Evolutionary conservation across 2,888 invertebrate genomes (phyloP).

Genomic region (Xestia rhomboidea): DNA sequence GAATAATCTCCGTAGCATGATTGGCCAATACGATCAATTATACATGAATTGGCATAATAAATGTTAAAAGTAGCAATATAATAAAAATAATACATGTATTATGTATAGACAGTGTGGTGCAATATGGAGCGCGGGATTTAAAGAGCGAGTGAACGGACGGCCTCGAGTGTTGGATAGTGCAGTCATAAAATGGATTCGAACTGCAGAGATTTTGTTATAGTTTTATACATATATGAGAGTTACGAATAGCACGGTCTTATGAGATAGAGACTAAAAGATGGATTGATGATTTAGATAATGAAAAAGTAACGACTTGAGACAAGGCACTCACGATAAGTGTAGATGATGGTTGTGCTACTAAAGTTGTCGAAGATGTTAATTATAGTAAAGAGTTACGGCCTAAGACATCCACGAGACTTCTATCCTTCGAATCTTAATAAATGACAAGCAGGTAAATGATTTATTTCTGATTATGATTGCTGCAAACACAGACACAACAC

Average conservation of each 20-base stretch:
- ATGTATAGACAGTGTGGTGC: slow-evolving; percentile 51
- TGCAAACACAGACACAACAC: neutral
- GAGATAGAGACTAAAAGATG: neutral
- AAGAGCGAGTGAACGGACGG: slow-evolving; percentile 71
- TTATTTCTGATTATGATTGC: neutral
- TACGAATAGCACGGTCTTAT: neutral
- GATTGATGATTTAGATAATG: neutral
- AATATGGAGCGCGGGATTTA: slow-evolving; percentile 64
- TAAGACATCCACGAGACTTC: neutral
- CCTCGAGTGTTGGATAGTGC: slow-evolving; percentile 61
- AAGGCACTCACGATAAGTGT: neutral
- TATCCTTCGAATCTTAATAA: neutral
- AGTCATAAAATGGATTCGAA: slow-evolving; percentile 42
- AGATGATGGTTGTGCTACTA: neutral
- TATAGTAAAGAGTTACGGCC: neutral
- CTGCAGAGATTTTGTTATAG: slow-evolving; percentile 39
- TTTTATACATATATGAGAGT: neutral
- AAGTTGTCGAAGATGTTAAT: neutral
- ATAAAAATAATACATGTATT: slow-evolving; percentile 52
- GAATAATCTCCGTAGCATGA: slow-evolving; percentile 22
- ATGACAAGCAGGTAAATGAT: no score
- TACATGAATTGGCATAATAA: slow-evolving; percentile 46
- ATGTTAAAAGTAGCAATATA: slow-evolving; percentile 41
- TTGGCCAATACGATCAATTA: slow-evolving; percentile 42
- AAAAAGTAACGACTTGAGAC: neutral